Evolutionary conservation across 1,140 invertebrate species (phyloP).

Genomic region (Drosophila triauraria): DNA sequence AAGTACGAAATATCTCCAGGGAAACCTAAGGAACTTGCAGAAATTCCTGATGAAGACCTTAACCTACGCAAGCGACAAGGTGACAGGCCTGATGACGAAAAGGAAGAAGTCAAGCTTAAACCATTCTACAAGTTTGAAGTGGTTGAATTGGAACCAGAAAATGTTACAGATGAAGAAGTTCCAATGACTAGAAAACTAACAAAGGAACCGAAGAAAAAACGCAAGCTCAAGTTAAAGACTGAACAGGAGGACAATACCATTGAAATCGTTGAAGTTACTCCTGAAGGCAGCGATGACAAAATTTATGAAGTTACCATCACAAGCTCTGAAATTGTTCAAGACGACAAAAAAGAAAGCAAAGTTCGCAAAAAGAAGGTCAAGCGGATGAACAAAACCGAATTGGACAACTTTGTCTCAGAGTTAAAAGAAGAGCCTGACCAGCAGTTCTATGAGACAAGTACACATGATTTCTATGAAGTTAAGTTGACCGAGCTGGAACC

Average conservation of each 20-base stretch:
- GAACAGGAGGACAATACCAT: constrained; percentile 82
- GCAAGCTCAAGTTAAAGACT: constrained; percentile 84
- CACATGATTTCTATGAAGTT: constrained; percentile 72
- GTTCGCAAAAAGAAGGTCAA: constrained; percentile 66
- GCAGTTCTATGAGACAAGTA: constrained; percentile 54
- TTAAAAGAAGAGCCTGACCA: constrained; percentile 68
- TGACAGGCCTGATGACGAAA: constrained; percentile 9
- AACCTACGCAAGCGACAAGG: constrained; percentile 40
- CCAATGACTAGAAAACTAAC: constrained; percentile 33
- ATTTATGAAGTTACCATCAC: constrained; percentile 63
- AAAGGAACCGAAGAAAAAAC: constrained; percentile 83
- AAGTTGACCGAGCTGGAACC: constrained; percentile 69
- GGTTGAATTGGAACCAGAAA: constrained; percentile 57
- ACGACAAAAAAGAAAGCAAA: constrained; percentile 55
- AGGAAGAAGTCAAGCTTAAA: constrained; percentile 36
- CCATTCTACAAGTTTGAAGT: constrained; percentile 57
- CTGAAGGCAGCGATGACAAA: constrained; percentile 58
- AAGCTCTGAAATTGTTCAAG: constrained; percentile 52
- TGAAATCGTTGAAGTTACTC: constrained; percentile 82
- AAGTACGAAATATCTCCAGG: constrained; percentile 44
- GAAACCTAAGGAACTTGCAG: constrained; percentile 33
- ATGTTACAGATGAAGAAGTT: constrained; percentile 5
- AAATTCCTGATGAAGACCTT: constrained; percentile 14
- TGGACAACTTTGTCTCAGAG: constrained; percentile 70
- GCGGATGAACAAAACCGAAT: constrained; percentile 68